These are phyloP conservation scores for Ectropis crepuscularia DNA, from an alignment of 2,888 invertebrate species.

Conservation along the genomic window DNA sequence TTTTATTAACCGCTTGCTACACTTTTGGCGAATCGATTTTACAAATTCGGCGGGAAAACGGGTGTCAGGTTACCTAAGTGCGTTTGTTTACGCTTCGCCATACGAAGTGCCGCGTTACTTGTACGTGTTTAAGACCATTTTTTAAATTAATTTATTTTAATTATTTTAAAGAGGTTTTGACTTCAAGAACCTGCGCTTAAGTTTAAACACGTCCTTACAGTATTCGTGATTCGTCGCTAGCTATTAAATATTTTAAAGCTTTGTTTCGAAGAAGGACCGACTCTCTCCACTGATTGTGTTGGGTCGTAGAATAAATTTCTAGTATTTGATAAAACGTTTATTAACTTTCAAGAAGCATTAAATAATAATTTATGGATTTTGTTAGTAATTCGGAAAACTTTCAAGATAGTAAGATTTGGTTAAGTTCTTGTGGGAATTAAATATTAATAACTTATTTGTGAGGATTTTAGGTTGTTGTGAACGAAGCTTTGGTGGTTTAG, in stretches of 20 bases:
- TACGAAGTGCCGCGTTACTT: too few species aligned
- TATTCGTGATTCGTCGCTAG: constrained; percentile 29
- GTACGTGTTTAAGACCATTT: too few species aligned
- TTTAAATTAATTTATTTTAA: too few species aligned
- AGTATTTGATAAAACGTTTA: constrained; percentile 24
- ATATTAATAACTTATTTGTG: not conserved
- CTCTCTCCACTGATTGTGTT: constrained; percentile 18
- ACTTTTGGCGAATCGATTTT: too few species aligned
- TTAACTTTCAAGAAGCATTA: constrained; percentile 16
- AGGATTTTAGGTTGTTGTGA: too few species aligned
- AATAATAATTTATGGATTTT: constrained; percentile 19
- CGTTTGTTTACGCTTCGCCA: too few species aligned
- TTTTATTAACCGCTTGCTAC: too few species aligned
- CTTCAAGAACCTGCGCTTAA: not conserved
- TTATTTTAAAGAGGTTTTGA: not conserved
- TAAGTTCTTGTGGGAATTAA: not conserved
- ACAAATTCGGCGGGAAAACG: too few species aligned
- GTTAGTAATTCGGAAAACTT: not conserved
- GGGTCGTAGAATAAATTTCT: constrained; percentile 18
- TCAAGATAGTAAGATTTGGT: constrained; percentile 1
- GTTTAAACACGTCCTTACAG: constrained; percentile 20
- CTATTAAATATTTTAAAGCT: constrained; percentile 26
- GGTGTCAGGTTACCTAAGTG: too few species aligned
- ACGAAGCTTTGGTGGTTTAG: too few species aligned
- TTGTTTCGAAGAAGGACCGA: constrained; percentile 14